These are phyloP conservation scores for Drosophila pseudotalamancana DNA, from an alignment of 2,888 invertebrate species.

Conservation along the genomic window DNA sequence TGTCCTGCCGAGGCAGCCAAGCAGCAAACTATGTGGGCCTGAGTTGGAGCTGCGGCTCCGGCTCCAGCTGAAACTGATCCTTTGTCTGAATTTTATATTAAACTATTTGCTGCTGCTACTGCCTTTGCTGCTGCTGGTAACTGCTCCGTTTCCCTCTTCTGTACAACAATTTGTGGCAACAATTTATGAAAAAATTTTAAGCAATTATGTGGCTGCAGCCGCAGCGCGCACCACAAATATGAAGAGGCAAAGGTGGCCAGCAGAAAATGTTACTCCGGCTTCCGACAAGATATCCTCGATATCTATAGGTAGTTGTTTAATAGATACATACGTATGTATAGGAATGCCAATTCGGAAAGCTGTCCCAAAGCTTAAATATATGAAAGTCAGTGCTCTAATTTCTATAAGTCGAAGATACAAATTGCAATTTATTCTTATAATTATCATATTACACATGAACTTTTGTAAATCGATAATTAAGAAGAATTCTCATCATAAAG, in stretches of 20 bases:
- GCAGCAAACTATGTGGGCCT: conserved; percentile 47
- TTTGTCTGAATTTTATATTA: conserved; percentile 71
- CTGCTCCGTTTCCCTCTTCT: conserved; percentile 28
- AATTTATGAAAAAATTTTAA: conserved; percentile 71
- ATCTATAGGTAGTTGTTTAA: too few relatives aligned
- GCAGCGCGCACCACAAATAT: conserved; percentile 34
- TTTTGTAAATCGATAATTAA: too few relatives aligned
- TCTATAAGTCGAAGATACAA: too few relatives aligned
- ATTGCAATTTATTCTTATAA: too few relatives aligned
- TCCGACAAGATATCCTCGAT: neutral
- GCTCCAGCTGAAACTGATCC: conserved; percentile 29
- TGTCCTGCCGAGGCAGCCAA: conserved; percentile 17
- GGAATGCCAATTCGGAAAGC: too few relatives aligned
- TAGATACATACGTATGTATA: too few relatives aligned
- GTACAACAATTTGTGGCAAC: conserved; percentile 54
- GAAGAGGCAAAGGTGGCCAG: conserved; percentile 6
- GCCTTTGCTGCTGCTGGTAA: conserved; percentile 25
- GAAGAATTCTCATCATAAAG: too few relatives aligned
- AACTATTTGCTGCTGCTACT: conserved; percentile 59
- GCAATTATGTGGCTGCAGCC: conserved; percentile 63
- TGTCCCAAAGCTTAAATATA: too few relatives aligned
- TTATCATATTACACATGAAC: too few relatives aligned
- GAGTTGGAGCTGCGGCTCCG: conserved; percentile 18
- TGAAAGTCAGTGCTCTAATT: too few relatives aligned
- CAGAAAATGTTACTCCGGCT: too few relatives aligned